Evolutionary conservation across 2,113 vertebrate species (phyloP).

Genomic region (Parus major): DNA sequence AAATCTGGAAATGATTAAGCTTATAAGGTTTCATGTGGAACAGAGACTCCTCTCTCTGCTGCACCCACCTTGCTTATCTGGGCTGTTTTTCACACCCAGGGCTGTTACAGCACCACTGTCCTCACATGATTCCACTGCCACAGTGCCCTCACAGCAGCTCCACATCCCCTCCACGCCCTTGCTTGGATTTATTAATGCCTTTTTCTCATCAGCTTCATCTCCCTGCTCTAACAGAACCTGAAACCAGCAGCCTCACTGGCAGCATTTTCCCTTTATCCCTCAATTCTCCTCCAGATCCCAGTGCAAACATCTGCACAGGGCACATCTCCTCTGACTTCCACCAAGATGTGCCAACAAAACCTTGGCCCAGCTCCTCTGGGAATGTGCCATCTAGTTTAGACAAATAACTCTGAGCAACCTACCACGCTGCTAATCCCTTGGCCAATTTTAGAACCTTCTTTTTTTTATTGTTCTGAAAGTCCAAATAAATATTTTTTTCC

Average conservation of each 20-base stretch:
- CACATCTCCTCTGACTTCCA: not conserved
- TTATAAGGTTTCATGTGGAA: not conserved
- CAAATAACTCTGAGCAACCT: not conserved
- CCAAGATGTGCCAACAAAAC: not conserved
- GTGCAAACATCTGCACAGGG: not conserved
- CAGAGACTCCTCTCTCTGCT: not conserved
- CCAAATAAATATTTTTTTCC: not conserved
- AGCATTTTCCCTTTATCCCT: not conserved
- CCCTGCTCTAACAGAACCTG: not conserved
- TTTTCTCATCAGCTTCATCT: not conserved
- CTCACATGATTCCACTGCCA: not conserved
- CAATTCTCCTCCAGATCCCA: not conserved
- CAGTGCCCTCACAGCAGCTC: not conserved
- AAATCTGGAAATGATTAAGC: constrained; percentile 36
- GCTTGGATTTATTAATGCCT: not conserved
- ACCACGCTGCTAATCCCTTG: not conserved
- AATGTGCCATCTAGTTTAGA: not conserved
- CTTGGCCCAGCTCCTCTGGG: not conserved
- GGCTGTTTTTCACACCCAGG: not conserved
- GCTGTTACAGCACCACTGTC: not conserved
- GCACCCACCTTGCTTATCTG: not conserved
- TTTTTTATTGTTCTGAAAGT: not conserved
- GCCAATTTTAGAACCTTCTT: not conserved
- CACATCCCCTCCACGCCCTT: not conserved
- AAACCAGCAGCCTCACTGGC: not conserved